Evolutionary conservation across 2,888 invertebrate genomes (phyloP).

Genomic region (Agrenia bidenticulata): DNA sequence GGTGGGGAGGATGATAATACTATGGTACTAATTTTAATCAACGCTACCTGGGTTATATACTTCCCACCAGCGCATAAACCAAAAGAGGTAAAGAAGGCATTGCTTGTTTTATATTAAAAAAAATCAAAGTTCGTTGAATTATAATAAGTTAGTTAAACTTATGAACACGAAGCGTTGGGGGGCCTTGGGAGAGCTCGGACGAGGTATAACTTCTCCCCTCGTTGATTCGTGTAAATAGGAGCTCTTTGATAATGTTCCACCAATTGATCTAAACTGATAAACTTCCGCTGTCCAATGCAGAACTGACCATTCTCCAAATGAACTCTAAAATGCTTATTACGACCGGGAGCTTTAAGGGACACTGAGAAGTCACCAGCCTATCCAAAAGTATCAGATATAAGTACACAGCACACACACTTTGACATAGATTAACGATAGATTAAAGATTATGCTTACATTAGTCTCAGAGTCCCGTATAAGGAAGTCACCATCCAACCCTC

Average conservation of each 20-base stretch:
- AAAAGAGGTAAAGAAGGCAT: too few relatives aligned
- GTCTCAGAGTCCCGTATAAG: conserved; percentile 98
- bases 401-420: not conserved
- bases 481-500: conserved; percentile 97
- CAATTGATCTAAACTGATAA: conserved; percentile 90
- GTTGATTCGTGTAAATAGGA: conserved; percentile 97
- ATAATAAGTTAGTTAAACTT: too few relatives aligned
- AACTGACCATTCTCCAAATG: conserved; percentile 89
- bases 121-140: too few relatives aligned
- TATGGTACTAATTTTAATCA: too few relatives aligned
- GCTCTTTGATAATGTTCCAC: conserved; percentile 98
- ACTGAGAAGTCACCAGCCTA: conserved; percentile 98
- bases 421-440: not conserved
- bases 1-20: too few relatives aligned
- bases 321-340: conserved; percentile 99
- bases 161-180: conserved; percentile 37
- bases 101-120: too few relatives aligned
- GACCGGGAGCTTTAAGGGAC: conserved; percentile 92
- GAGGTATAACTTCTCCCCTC: conserved; percentile 95
- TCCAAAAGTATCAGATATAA: conserved; percentile 35
- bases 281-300: conserved; percentile 97
- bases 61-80: too few relatives aligned
- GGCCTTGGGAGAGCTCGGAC: conserved; percentile 78
- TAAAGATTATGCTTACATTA: conserved; percentile 72
- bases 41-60: too few relatives aligned